A percentile compares a stretch with the other conserved stretches of the same genome.
These are phyloP conservation scores for Pentamera pediparva DNA, from an alignment of 53 echinoderm and acorn worm genomes.

Conservation along the genomic window DNA sequence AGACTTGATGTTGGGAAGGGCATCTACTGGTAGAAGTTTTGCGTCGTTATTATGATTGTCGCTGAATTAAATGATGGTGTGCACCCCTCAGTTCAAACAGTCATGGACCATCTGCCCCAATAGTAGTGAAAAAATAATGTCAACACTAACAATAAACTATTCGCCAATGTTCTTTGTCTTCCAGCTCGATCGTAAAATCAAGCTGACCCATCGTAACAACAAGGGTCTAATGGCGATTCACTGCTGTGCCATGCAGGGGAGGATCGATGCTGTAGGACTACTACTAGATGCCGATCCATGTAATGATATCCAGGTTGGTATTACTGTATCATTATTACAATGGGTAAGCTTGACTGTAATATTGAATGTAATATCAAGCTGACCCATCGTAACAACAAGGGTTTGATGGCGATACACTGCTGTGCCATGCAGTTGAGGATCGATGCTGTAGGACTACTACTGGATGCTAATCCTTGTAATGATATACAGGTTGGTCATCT, in stretches of 20 bases:
- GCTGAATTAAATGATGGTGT: too few relatives aligned
- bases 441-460: constrained; percentile 77
- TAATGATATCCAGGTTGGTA: constrained; percentile 30
- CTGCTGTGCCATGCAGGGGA: constrained; percentile 99
- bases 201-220: constrained; percentile 69
- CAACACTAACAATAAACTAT: too few relatives aligned
- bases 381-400: constrained; percentile 80
- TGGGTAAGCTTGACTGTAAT: too few relatives aligned
- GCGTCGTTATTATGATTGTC: too few relatives aligned
- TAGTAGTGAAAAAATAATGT: too few relatives aligned
- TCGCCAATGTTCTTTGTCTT: neutral
- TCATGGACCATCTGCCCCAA: too few relatives aligned
- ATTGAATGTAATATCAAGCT: constrained; percentile 60
- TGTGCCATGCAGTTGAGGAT: constrained; percentile 94
- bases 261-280: constrained; percentile 73
- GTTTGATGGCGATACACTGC: constrained; percentile 89
- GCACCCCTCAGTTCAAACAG: too few relatives aligned
- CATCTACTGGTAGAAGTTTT: too few relatives aligned
- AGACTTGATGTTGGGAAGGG: too few relatives aligned
- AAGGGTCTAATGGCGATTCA: constrained; percentile 89
- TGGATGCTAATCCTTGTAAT: constrained; percentile 56
- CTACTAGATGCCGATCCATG: constrained; percentile 70
- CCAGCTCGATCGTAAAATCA: constrained; percentile 68
- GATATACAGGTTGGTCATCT: too few relatives aligned
- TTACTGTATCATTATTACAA: too few relatives aligned